phyloP scores from a whole-genome alignment of 1,140 invertebrate genomes.

The Delia radicum region DNA sequence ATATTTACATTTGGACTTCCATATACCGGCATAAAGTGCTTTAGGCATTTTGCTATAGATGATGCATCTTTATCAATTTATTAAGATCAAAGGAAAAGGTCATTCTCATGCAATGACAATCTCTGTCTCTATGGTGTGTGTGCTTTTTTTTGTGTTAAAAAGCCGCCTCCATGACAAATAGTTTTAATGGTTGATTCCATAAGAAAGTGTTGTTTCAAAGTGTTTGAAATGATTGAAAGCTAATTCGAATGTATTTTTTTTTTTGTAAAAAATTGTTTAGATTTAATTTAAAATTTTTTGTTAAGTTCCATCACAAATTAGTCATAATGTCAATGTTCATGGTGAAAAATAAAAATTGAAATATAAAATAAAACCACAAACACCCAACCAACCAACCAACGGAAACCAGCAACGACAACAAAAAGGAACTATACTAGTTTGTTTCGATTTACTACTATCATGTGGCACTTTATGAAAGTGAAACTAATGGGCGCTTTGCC shows the following conservation, averaged over 20 bases:
- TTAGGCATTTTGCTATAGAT: not conserved
- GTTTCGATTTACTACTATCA: not conserved
- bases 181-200: not conserved
- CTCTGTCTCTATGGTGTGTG: too few species aligned
- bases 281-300: not conserved
- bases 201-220: not conserved
- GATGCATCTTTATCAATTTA: not conserved
- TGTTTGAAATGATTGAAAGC: not conserved
- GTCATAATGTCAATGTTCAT: constrained; percentile 2
- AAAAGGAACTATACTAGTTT: constrained; percentile 1
- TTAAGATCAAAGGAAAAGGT: not conserved
- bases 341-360: not conserved
- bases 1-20: too few species aligned
- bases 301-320: constrained; percentile 12
- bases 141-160: not conserved
- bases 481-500: constrained; percentile 17
- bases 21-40: too few species aligned
- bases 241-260: not conserved
- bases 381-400: not conserved
- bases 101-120: not conserved
- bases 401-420: not conserved
- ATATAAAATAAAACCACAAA: not conserved
- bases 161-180: not conserved
- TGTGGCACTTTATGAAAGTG: constrained; percentile 2
- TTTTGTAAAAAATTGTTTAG: not conserved